Conservation (phyloP, 2,797 vertebrate species). For the Decapterus maruadsi region DNA sequence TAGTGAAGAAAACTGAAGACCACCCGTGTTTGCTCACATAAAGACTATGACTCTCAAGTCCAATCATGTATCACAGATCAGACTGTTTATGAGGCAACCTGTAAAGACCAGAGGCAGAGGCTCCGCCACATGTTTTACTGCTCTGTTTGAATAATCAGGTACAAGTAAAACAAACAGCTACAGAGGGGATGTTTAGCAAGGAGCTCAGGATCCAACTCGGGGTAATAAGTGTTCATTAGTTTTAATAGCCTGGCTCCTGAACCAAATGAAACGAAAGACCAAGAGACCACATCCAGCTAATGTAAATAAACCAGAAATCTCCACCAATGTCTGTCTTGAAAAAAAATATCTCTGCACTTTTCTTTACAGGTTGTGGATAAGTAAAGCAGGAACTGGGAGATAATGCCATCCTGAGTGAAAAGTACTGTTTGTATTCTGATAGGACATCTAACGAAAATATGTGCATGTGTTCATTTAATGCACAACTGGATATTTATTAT, state of each 20-base stretch:
- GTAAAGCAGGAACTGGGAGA: constrained; percentile 31
- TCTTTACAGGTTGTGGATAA: constrained; percentile 41
- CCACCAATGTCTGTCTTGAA: constrained; percentile 63
- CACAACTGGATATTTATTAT: neutral
- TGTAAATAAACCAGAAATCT: constrained; percentile 76
- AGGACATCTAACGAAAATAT: constrained; percentile 30
- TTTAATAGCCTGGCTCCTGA: constrained; percentile 80
- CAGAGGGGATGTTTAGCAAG: constrained; percentile 79
- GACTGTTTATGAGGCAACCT: constrained; percentile 77
- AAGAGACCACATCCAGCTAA: constrained; percentile 75
- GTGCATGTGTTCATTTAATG: neutral
- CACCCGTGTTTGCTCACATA: constrained; percentile 64
- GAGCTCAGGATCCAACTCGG: constrained; percentile 72
- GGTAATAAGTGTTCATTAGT: constrained; percentile 83
- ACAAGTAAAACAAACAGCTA: constrained; percentile 84
- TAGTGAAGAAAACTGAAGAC: constrained; percentile 55
- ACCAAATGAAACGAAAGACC: constrained; percentile 76
- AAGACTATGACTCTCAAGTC: constrained; percentile 51
- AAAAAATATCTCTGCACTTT: constrained; percentile 45
- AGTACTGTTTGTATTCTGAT: constrained; percentile 36
- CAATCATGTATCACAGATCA: constrained; percentile 72
- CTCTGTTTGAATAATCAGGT: constrained; percentile 83
- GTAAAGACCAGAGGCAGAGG: constrained; percentile 78
- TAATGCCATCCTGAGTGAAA: constrained; percentile 24
- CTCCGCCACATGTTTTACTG: constrained; percentile 76